These are phyloP conservation scores for Eupsilia transversa DNA, from an alignment of 2,888 invertebrate species.

Conservation along the genomic window DNA sequence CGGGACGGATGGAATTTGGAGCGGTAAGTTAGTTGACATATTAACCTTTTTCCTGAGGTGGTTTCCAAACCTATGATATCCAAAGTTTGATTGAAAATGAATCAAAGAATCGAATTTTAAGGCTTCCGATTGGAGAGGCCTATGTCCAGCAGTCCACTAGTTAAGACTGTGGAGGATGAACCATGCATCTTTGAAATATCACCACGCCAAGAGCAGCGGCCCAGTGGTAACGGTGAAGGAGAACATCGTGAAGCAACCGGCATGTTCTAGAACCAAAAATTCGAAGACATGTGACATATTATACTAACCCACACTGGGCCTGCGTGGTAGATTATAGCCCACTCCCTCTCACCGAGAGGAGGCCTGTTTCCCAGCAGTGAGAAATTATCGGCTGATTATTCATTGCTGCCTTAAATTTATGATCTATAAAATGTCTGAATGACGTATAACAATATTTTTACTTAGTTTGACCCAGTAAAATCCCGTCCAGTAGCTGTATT, in stretches of 20 bases:
- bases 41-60: too few relatives aligned
- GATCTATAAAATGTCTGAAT: neutral
- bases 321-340: too few relatives aligned
- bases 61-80: neutral
- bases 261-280: too few relatives aligned
- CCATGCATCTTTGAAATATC: neutral
- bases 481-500: slow-evolving; percentile 38
- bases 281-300: too few relatives aligned
- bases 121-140: neutral
- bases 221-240: too few relatives aligned
- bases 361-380: too few relatives aligned
- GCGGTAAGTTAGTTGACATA: neutral
- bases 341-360: too few relatives aligned
- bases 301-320: too few relatives aligned
- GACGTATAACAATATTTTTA: neutral
- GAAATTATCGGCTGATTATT: too few relatives aligned
- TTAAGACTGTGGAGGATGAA: neutral
- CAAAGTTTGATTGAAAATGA: neutral
- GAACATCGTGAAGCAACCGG: too few relatives aligned
- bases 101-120: neutral
- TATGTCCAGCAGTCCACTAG: neutral
- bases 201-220: too few relatives aligned
- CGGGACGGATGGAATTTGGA: neutral
- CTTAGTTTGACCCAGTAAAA: slow-evolving; percentile 22
- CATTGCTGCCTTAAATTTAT: neutral